Evolutionary conservation across 2,797 vertebrate species (phyloP).

Genomic region (Clamator glandarius): DNA sequence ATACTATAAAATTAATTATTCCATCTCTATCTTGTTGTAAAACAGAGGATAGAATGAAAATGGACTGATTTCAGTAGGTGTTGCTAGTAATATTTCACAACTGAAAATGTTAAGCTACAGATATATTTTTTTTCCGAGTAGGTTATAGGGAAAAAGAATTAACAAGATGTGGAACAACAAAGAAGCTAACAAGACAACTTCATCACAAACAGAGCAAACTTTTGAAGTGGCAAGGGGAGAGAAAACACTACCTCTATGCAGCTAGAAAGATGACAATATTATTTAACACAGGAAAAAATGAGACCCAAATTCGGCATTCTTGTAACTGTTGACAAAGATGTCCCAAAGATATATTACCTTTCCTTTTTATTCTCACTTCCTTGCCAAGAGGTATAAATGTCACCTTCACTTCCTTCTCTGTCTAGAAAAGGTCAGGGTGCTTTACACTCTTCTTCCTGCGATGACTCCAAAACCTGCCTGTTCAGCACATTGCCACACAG

Average conservation of each 20-base stretch:
- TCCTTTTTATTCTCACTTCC: conserved; percentile 5
- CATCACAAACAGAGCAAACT: neutral
- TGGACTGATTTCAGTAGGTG: neutral
- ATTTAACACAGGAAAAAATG: neutral
- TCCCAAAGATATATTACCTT: neutral
- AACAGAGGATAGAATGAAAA: neutral
- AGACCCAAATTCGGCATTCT: neutral
- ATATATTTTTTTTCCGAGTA: neutral
- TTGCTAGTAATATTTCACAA: neutral
- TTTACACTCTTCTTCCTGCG: conserved; percentile 24
- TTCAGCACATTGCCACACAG: conserved; percentile 36
- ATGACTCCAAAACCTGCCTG: neutral
- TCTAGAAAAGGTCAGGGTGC: conserved; percentile 21
- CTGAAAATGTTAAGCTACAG: neutral
- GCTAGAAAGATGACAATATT: neutral
- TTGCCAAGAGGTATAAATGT: conserved; percentile 1
- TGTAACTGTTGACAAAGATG: neutral
- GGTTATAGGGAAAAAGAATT: neutral
- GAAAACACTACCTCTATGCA: neutral
- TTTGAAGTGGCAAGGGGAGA: neutral
- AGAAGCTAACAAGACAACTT: neutral
- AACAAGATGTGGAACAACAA: neutral
- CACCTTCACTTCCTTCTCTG: conserved; percentile 34
- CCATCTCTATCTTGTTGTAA: neutral
- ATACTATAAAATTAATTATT: neutral